phyloP scores from a whole-genome alignment of 2,888 invertebrate species.

The Drosophila anomalata region DNA sequence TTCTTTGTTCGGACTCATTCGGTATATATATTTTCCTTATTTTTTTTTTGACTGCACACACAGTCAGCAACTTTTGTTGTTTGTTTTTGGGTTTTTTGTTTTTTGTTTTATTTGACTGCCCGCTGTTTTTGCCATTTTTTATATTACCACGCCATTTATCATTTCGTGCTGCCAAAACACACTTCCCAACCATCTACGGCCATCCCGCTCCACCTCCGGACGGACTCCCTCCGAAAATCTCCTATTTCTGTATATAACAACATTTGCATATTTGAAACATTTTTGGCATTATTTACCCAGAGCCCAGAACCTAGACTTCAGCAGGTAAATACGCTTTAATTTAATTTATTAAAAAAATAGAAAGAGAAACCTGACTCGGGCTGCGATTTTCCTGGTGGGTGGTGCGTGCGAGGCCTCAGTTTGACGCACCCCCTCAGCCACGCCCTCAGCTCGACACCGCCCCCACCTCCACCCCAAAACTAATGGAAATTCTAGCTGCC shows the following conservation, averaged over 20 bases:
- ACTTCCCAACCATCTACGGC: constrained; percentile 27
- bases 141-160: constrained; percentile 82
- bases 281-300: constrained; percentile 51
- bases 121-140: constrained; percentile 79
- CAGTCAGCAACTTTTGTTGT: constrained; percentile 53
- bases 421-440: constrained; percentile 61
- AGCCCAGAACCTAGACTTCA: constrained; percentile 33
- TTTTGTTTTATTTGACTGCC: constrained; percentile 63
- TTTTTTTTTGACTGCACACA: constrained; percentile 62
- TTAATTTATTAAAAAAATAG: constrained; percentile 68
- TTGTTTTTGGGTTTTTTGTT: constrained; percentile 34
- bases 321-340: constrained; percentile 66
- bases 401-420: constrained; percentile 63
- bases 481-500: constrained; percentile 61
- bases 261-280: constrained; percentile 46
- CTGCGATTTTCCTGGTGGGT: constrained; percentile 54
- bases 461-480: neutral
- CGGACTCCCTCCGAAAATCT: neutral
- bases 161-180: constrained; percentile 77
- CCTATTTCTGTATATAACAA: constrained; percentile 14
- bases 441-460: constrained; percentile 4
- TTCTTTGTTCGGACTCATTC: constrained; percentile 37
- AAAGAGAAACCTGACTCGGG: constrained; percentile 50
- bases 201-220: constrained; percentile 26
- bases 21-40: constrained; percentile 41